Base-by-base conservation (phyloP, 2,797 vertebrate genomes). In the Siniperca obscura region DNA sequence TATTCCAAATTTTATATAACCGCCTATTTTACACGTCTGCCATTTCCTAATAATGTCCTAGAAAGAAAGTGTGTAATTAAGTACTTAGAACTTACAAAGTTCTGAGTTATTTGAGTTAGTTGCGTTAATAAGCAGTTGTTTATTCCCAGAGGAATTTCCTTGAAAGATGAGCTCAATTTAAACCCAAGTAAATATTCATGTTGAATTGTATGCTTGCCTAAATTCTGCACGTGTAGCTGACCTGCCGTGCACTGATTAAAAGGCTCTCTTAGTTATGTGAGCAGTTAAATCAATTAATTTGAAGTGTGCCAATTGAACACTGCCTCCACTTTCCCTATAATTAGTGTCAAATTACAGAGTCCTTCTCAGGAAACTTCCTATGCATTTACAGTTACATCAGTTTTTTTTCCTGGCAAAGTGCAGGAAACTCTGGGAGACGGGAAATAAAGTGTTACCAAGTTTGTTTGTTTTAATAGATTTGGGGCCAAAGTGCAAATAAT, bases 251-350 rank as follows among this genome's bases (percentile, higher is more conserved):
- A 9, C 46, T 27, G 27, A 46, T 55, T 69, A 38, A 62, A 50
- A 66, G 59, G n/a, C 52, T 70, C n/a, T 72, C n/a, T 48, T 21
- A 42, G 21, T 65, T 61, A n/a, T 12, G 27, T 40, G 36, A 59
- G 21, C 38, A 36, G 50, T 22, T 38, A 30, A 70, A 76, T 81
- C 42, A 52, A 52, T 44, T 62, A n/a, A 69, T 14, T 68, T 34
- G 25, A 73, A 57, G 19, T 53, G 19, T 14, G 38, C 57, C 21
- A 55, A n/a, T 52, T 60, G 30, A 67, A 61, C 19, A 11, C 25
- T 52, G 50, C 17, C 38, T 68, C 34, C 60, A 19, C 38, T 52
- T 82, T 25, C 11, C 3, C 2, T 22, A 3, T 56, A 62, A 72
- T 72, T 60, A 62, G 19, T 3, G 50, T 50, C 44, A 52, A 19